Percentiles rank a stretch among this genome's conserved stretches.
phyloP scores from a whole-genome alignment of 2,888 invertebrate genomes.

The Drosophila emarginata region DNA sequence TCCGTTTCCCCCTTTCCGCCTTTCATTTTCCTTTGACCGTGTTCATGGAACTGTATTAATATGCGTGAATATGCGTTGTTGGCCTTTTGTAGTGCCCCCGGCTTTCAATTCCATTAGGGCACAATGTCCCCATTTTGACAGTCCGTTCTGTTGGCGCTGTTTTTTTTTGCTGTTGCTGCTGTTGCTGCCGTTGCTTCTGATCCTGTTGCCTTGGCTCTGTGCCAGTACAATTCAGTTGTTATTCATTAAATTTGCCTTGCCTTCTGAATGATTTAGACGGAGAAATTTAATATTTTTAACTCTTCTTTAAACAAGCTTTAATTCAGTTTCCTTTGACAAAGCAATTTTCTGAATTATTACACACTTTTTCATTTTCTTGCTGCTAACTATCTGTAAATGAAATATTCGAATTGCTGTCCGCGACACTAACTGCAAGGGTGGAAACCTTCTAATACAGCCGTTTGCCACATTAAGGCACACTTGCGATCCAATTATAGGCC shows the following conservation, averaged over 20 bases:
- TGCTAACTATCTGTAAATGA: background rate
- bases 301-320: too few relatives aligned
- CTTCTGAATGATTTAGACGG: background rate
- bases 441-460: constrained; percentile 7
- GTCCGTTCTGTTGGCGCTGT: constrained; percentile 9
- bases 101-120: constrained; percentile 68
- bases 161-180: background rate
- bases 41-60: constrained; percentile 37
- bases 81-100: constrained; percentile 42
- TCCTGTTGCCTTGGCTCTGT: background rate
- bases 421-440: background rate
- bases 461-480: constrained; percentile 53
- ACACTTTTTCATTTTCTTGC: background rate
- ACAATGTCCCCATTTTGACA: constrained; percentile 34
- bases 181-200: background rate
- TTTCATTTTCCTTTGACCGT: constrained; percentile 12
- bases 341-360: background rate
- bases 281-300: background rate
- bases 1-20: constrained; percentile 7
- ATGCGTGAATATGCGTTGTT: constrained; percentile 63
- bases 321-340: background rate
- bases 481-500: constrained; percentile 72
- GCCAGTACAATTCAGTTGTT: constrained; percentile 4
- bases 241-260: background rate
- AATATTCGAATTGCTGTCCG: constrained; percentile 20